Conservation (phyloP, 2,797 vertebrate species). For the Pangasius sanitwongsei region DNA sequence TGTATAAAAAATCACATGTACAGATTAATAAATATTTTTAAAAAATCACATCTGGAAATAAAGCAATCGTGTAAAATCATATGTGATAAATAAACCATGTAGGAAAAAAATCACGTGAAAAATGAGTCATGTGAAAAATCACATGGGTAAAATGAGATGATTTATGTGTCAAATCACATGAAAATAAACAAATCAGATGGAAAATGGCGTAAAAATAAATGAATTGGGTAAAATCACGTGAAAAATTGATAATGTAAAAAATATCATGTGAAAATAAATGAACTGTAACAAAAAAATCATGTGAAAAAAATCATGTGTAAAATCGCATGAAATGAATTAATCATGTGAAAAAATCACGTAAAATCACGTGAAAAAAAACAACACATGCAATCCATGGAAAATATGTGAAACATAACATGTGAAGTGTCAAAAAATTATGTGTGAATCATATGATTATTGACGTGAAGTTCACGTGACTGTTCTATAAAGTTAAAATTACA, state of each 20-base stretch:
- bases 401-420: neutral
- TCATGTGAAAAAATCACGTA: neutral
- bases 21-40: too few species aligned
- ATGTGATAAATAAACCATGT: too few species aligned
- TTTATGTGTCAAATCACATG: too few species aligned
- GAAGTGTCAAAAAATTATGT: neutral
- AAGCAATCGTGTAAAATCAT: too few species aligned
- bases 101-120: too few species aligned
- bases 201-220: too few species aligned
- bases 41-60: too few species aligned
- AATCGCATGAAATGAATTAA: neutral
- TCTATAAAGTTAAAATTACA: neutral
- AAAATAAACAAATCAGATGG: too few species aligned
- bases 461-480: neutral
- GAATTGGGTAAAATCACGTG: neutral
- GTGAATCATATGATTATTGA: neutral
- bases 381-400: neutral
- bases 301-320: neutral
- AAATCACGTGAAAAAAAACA: neutral
- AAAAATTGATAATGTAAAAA: neutral
- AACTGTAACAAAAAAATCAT: too few species aligned
- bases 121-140: too few species aligned
- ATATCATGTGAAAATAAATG: neutral
- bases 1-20: too few species aligned
- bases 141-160: neutral